These are phyloP conservation scores for Temnothorax unifasciatus DNA, from an alignment of 2,888 invertebrate genomes.

Conservation along the genomic window DNA sequence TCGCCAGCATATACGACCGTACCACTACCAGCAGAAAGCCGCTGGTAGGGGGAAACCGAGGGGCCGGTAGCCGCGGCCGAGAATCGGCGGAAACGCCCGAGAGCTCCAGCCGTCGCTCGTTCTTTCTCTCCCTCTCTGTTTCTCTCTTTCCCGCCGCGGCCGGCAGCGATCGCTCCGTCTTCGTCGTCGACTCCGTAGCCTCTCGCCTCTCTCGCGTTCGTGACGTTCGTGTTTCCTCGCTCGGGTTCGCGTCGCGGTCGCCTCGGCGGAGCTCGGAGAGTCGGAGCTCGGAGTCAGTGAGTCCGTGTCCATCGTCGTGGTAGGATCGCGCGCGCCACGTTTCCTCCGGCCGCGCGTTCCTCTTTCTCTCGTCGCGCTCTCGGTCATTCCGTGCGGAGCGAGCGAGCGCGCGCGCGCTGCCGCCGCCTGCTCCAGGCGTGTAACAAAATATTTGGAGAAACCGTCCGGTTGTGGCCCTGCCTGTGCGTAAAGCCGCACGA, in stretches of 20 bases:
- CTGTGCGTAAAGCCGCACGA: constrained; percentile 20
- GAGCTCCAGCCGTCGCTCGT: not conserved
- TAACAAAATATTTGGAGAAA: constrained; percentile 61
- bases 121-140: not conserved
- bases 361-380: constrained; percentile 8
- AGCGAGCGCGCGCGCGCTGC: not conserved
- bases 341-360: constrained; percentile 64
- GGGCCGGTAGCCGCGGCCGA: constrained; percentile 57
- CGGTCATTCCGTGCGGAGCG: constrained; percentile 30
- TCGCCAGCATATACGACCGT: constrained; percentile 45
- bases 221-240: constrained; percentile 56
- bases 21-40: constrained; percentile 39
- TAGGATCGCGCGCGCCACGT: constrained; percentile 49
- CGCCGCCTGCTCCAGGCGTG: constrained; percentile 42
- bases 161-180: not conserved
- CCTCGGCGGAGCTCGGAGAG: constrained; percentile 34
- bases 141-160: not conserved
- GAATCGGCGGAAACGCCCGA: constrained; percentile 62
- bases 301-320: constrained; percentile 66
- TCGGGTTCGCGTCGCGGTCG: constrained; percentile 59
- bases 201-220: constrained; percentile 35
- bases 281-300: constrained; percentile 68
- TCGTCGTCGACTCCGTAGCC: constrained; percentile 23
- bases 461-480: constrained; percentile 34
- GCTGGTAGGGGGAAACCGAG: constrained; percentile 15